Evolutionary conservation across 2,888 invertebrate genomes (phyloP), one percentile per base, ranked within the genome.

Genomic region (Chouioia cunea): DNA sequence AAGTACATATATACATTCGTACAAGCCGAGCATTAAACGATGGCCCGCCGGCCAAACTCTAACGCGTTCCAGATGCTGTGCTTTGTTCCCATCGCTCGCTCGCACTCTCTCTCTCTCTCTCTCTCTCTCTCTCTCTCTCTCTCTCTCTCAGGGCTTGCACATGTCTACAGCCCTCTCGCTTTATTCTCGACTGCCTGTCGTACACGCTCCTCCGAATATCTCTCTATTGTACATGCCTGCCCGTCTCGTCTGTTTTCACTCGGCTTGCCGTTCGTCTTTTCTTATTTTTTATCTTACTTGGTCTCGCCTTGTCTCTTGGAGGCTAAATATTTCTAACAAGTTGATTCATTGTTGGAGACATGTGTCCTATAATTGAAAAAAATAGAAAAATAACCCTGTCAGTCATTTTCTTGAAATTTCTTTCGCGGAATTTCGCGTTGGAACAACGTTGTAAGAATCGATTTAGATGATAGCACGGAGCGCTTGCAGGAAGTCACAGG

Each of bases 11-110:
- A 36, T 1, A 10, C 36, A 10, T 12, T 36, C 36, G 36, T 36
- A 36, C 36, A 12, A 36, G 36, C 36, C 36, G 36, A 36, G 36
- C 36, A 36, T 36, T 36, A 36, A n/a, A 12, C 36, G 36, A 36
- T 10, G 65, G 65, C n/a, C 27, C 18, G 63, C 14, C 50, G 36
- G 36, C 18, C 62, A 57, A 43, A 79, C 77, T 79, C 80, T 83
- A 83, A 83, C 83, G 82, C 83, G 82, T 83, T 84, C 83, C 83
- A 84, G 83, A 83, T 83, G 82, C 81, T 80, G 79, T 73, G 83
- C 82, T 83, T 83, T 83, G 83, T 83, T 82, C 82, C 79, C 82
- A 80, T 79, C 78, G 78, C 56, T 72, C n/a, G n/a, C n/a, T n/a
- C n/a, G n/a, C n/a, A n/a, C n/a, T n/a, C n/a, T n/a, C 73, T 60